A percentile compares a stretch with the other conserved stretches of the same genome.
phyloP scores from a whole-genome alignment of 2,888 invertebrate genomes.

The Platycheirus albimanus region DNA sequence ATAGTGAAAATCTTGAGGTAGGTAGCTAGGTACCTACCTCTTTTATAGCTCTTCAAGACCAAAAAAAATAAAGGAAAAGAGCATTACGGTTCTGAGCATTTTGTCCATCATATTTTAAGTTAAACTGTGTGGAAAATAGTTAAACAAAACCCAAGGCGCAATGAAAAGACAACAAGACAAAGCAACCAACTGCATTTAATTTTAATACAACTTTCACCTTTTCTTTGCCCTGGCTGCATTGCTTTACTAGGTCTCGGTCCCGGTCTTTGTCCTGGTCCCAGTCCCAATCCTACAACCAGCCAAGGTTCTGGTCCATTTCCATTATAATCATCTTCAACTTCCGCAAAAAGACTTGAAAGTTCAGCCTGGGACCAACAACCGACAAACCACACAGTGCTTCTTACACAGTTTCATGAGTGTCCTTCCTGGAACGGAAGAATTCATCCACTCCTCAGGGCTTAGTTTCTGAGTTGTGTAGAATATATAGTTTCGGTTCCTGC shows the following conservation, averaged over 20 bases:
- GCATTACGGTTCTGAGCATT: conserved; percentile 50
- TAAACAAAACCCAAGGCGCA: conserved; percentile 59
- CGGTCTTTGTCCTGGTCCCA: no score
- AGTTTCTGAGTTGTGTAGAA: conserved; percentile 35
- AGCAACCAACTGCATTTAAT: conserved; percentile 69
- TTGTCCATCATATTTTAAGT: conserved; percentile 67
- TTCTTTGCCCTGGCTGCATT: background rate
- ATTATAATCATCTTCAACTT: conserved; percentile 16
- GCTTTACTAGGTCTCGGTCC: no score
- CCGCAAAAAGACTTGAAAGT: conserved; percentile 16
- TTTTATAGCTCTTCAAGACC: no score
- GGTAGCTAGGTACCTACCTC: no score
- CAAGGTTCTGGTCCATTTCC: conserved; percentile 21
- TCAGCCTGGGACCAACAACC: conserved; percentile 47
- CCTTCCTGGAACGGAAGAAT: conserved; percentile 61
- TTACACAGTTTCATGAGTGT: conserved; percentile 18
- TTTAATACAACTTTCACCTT: conserved; percentile 59
- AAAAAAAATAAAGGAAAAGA: no score
- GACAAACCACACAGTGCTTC: conserved; percentile 16
- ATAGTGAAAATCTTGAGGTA: no score
- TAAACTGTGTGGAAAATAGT: conserved; percentile 58
- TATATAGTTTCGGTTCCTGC: conserved; percentile 45
- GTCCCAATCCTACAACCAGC: no score
- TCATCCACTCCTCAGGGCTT: conserved; percentile 58
- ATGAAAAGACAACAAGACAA: conserved; percentile 63